Evolutionary conservation across 2,888 invertebrate species (phyloP), one percentile per base, ranked within the genome.

Genomic region (Ctena decussata): DNA sequence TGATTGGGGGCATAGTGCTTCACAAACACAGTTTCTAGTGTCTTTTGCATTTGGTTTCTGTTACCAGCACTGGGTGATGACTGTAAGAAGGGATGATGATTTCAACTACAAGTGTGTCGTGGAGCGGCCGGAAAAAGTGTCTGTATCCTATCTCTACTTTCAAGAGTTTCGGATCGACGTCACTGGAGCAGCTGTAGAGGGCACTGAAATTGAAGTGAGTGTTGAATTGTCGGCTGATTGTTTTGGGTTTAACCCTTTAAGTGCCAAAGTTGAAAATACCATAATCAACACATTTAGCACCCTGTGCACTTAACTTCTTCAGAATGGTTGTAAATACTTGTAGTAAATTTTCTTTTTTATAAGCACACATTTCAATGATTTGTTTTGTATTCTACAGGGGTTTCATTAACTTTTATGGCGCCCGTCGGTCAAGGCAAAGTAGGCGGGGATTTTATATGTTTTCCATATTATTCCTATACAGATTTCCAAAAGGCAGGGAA

Each of bases 61-160:
- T 37, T 44, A 60, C 24, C 72, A 81, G 81, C 71, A 71, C 24
- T 81, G 76, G 72, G 0, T 32, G 21, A 71, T 77, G 57, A 15
- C 57, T 30, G 41, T 81, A 3, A 57, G 37, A 32, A 41, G 46
- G 46, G 76, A 81, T 32, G 32, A 49, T 53, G 76, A 81, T 6
- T 57, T 53, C 32, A 30, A 81, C 30, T 81, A 72, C 70, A 35
- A 53, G 18, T 81, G 81, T 76, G 44, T 30, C 0, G 77, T 81
- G 1, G 57, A 76, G 24, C 30, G 81, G 24, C 76, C 53, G n/a
- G 81, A 81, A 15, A n/a, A 30, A 8, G 15, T 8, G 18, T 1
- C 27, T 11, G 32, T 24, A 37, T 82, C 82, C 2, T 82, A 82
- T 32, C 73, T 82, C 2, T 82, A 37, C 69, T 82, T 82, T 46